phyloP scores from a whole-genome alignment of 2,888 invertebrate genomes.

The Prosapia bicincta region DNA sequence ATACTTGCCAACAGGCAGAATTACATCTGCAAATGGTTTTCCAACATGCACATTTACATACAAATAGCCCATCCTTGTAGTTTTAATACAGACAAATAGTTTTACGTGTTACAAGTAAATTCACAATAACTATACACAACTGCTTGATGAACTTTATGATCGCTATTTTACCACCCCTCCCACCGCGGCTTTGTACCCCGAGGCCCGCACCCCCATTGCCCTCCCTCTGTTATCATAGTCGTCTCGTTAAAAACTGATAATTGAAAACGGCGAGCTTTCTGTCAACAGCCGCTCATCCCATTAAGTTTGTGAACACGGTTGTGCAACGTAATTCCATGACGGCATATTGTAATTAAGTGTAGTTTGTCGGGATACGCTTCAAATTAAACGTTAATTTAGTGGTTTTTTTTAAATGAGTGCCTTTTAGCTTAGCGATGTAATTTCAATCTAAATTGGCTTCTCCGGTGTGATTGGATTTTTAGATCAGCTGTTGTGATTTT shows the following conservation, averaged over 20 bases:
- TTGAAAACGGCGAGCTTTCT: slow-evolving; percentile 21
- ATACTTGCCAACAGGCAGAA: too few relatives aligned
- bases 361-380: neutral
- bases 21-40: too few relatives aligned
- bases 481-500: too few relatives aligned
- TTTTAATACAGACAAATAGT: too few relatives aligned
- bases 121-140: neutral
- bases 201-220: neutral
- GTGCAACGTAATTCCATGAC: neutral
- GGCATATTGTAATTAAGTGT: neutral
- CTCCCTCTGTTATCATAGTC: slow-evolving; percentile 25
- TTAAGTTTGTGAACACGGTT: slow-evolving; percentile 1
- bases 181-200: neutral
- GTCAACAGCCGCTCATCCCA: slow-evolving; percentile 14
- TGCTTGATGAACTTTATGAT: neutral
- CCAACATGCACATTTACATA: too few relatives aligned
- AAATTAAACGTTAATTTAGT: neutral
- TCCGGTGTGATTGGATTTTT: too few relatives aligned
- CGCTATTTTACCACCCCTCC: slow-evolving; percentile 13
- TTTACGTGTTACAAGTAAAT: too few relatives aligned
- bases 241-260: slow-evolving; percentile 29
- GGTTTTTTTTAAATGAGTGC: neutral
- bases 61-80: too few relatives aligned
- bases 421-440: too few relatives aligned
- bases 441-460: too few relatives aligned